Base-by-base conservation (phyloP, 2,797 vertebrate genomes). In the Enteromius argenteus region DNA sequence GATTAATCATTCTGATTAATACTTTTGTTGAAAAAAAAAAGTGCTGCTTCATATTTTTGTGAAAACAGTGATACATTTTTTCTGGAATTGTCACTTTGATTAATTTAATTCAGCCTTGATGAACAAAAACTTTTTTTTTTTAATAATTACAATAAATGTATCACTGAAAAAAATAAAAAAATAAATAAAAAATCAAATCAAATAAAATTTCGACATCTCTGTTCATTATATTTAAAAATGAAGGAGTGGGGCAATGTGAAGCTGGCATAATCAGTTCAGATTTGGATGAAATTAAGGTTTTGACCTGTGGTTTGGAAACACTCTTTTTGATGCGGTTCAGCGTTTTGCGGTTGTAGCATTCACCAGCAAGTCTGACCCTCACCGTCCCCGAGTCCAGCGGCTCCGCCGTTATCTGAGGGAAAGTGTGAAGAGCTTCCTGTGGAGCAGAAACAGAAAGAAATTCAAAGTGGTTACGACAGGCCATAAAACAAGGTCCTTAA, bases 291-390 rank as follows among this genome's bases (percentile, higher is more conserved):
- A 19, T 11, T 1, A 42, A 44, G 39, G 7, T 17, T 71, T 46
- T 44, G 81, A 97, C 97, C 97, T 98, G 97, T 92, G 96, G 96
- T 92, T 96, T 97, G 88, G 96, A 95, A 87, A 96, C 94, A 86
- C 93, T 96, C 94, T 97, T 97, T 92, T 97, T 98, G 87, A 97
- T 95, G 89, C 96, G 95, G 93, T 97, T 98, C 89, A 98, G 96
- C 2, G 97, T 98, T 92, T 98, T 98, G 56, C 97, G 96, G 91
- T 98, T 98, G 92, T 98, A 98, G 84, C 96, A 96, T 14, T 97
- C 96, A 21, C 97, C 97, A 0, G 95, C 94, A 0, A 97, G 94
- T 84, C 96, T 95, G 85, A 98, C 94, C 90, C 94, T 95, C 88
- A 97, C 96, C 0, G 93, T 91, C 60, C 94, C 94, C 10, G 93